These are phyloP conservation scores for Gasterosteus nipponicus DNA, from an alignment of 2,113 vertebrate genomes.

Conservation along the genomic window DNA sequence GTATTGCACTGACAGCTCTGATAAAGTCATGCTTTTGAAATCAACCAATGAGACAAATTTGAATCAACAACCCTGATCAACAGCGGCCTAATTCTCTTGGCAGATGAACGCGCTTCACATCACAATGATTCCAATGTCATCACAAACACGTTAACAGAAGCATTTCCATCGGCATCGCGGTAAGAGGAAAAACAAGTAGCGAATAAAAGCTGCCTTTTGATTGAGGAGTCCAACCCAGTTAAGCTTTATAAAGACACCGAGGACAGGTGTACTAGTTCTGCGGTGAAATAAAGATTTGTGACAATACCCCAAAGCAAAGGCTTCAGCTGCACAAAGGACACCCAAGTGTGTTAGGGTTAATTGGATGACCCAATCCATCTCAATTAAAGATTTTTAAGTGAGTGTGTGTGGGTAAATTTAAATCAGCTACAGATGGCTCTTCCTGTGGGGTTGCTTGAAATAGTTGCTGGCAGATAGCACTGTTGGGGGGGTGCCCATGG, in stretches of 20 bases:
- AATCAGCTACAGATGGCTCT: constrained; percentile 76
- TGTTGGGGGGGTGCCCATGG: constrained; percentile 13
- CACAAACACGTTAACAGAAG: constrained; percentile 25
- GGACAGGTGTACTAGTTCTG: constrained; percentile 69
- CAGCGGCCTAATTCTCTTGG: background rate
- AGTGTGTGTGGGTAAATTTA: constrained; percentile 73
- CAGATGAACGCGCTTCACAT: constrained; percentile 22
- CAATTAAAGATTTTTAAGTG: constrained; percentile 82
- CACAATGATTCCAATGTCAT: constrained; percentile 14
- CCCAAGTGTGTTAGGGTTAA: constrained; percentile 81
- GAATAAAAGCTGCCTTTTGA: constrained; percentile 24
- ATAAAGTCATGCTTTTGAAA: constrained; percentile 26
- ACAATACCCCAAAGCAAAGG: constrained; percentile 79
- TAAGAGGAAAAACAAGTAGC: background rate
- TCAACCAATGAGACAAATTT: constrained; percentile 17
- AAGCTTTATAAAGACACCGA: constrained; percentile 71
- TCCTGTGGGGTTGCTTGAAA: constrained; percentile 77
- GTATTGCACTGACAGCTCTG: background rate
- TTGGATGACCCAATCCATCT: constrained; percentile 84
- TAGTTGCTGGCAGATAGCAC: constrained; percentile 77
- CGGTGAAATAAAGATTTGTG: constrained; percentile 73
- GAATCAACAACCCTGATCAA: constrained; percentile 20
- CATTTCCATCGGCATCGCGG: background rate
- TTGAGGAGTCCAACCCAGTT: constrained; percentile 69
- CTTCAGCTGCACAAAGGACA: constrained; percentile 71